Evolutionary conservation across 2,888 invertebrate genomes (phyloP), one percentile per base, ranked within the genome.

Genomic region (Melanostoma scalare): DNA sequence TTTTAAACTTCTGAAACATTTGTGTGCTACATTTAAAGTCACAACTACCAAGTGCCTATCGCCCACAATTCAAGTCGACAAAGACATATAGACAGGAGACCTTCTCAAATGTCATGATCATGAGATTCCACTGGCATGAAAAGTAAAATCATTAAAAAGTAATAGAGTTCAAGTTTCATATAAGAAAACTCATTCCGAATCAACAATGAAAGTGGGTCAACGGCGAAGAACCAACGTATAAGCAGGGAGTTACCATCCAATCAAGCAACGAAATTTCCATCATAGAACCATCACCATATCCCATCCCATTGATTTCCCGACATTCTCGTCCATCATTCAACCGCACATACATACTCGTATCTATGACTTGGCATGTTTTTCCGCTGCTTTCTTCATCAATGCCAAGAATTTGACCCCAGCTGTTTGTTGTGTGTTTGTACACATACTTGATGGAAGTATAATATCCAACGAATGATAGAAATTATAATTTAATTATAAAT

Each of bases 401-500:
- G 81, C 67, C 72, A 76, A 76, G 61, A 71, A 72, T 76, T 72
- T 76, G 81, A 81, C 81, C 81, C 69, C 69, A 74, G 36, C 35
- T 46, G 55, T 50, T 38, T 9, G 30, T 33, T 20, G 10, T 52
- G n/a, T 50, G 10, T 9, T 10, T 36, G 31, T 20, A 8, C 20
- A 20, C 20, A 20, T 20, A 20, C 20, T 20, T 20, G 35, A 44
- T 48, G 31, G 46, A 73, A 36, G 6, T 6, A 31, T 53, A 53
- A 65, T 67, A 61, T 69, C 52, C 42, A 52, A 63, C 63, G 63
- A 80, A 71, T 69, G 65, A 63, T 61, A 55, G 60, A 72, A 79
- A 63, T 61, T 58, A 36, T 81, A 81, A 81, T 75, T 75, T 71
- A 76, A 81, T 81, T 76, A 81, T 67, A 76, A 72, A 76, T 67